Conservation (phyloP, 2,797 vertebrate genomes). For the Eulemur mongoz region DNA sequence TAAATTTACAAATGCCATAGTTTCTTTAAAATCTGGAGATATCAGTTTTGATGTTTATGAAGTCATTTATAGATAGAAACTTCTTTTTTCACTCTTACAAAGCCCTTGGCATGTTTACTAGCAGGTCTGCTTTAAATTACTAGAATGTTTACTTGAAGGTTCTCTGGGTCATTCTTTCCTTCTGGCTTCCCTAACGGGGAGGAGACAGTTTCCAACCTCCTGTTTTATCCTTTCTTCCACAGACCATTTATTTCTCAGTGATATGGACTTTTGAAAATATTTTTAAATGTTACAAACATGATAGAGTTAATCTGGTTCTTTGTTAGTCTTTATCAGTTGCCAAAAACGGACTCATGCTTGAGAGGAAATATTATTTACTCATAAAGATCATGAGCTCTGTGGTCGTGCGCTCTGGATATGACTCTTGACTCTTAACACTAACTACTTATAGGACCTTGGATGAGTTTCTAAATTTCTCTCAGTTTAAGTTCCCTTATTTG, state of each 20-base stretch:
- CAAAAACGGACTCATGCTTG: not conserved
- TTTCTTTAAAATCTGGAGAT: not conserved
- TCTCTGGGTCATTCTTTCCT: not conserved
- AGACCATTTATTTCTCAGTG: not conserved
- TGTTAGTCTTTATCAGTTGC: not conserved
- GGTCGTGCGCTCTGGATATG: not conserved
- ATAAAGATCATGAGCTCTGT: not conserved
- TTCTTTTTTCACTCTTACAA: not conserved
- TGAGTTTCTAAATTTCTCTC: not conserved
- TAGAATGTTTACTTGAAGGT: not conserved
- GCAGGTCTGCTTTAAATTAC: not conserved
- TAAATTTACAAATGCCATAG: not conserved
- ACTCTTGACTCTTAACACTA: not conserved
- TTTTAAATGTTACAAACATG: not conserved
- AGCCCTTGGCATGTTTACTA: not conserved
- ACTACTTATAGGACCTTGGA: not conserved
- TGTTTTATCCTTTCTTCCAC: not conserved
- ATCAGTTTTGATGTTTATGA: not conserved
- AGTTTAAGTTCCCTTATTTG: not conserved
- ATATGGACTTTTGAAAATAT: not conserved
- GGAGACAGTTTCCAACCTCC: not conserved
- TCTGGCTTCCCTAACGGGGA: not conserved
- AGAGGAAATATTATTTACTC: not conserved
- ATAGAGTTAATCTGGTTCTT: not conserved
- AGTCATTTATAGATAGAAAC: not conserved